Percentiles rank a stretch among this genome's conserved stretches.
Conservation (phyloP, 2,888 invertebrate species). For the Unio pictorum region DNA sequence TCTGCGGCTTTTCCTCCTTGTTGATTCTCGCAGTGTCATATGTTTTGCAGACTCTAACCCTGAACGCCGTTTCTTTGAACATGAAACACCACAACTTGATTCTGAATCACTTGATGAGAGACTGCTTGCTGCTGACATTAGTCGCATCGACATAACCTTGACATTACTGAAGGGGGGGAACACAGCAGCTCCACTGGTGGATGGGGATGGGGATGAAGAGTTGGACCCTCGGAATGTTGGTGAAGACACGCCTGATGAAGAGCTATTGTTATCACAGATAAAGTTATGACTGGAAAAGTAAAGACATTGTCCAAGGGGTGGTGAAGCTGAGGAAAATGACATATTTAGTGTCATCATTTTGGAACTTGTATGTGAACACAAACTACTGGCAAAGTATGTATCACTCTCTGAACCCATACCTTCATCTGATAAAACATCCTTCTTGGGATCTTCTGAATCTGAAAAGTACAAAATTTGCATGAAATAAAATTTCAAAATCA, state of each 20-base stretch:
- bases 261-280: conserved; percentile 28
- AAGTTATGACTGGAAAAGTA: conserved; percentile 31
- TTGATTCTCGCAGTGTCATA: conserved; percentile 43
- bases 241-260: conserved; percentile 24
- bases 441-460: conserved; percentile 3
- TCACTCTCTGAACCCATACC: conserved; percentile 29
- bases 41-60: conserved; percentile 34
- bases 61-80: conserved; percentile 21
- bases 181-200: conserved; percentile 12
- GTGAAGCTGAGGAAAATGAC: conserved; percentile 31
- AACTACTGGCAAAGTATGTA: conserved; percentile 17
- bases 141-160: conserved; percentile 32
- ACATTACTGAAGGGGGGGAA: conserved; percentile 22
- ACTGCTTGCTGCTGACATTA: conserved; percentile 25
- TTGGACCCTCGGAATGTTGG: conserved; percentile 20
- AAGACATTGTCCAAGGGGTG: conserved; percentile 37
- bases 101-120: conserved; percentile 40
- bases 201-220: conserved; percentile 17
- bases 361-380: conserved; percentile 26
- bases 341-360: conserved; percentile 38
- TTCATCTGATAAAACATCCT: conserved; percentile 28
- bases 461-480: no score
- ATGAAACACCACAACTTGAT: conserved; percentile 15
- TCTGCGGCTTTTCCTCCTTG: conserved; percentile 33
- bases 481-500: no score